Base-by-base conservation (phyloP, 2,113 vertebrate genomes). In the Percopsis transmontana region DNA sequence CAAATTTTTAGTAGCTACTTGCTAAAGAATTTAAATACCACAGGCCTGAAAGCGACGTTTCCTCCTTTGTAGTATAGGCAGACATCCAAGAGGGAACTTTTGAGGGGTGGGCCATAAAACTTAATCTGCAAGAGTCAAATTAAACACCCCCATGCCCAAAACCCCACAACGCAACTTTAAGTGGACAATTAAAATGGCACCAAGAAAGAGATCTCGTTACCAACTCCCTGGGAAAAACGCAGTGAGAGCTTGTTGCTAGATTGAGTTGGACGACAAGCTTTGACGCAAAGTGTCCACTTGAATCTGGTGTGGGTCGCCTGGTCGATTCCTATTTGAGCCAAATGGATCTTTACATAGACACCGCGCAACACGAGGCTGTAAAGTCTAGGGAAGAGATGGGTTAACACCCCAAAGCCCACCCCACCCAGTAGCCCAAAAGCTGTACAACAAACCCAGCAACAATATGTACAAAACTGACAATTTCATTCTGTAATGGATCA, bases 71-170 rank as follows among this genome's bases (percentile, higher is more conserved):
- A n/a, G n/a, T n/a, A n/a, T n/a, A 62, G 84, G 56, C 16, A 68
- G 58, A 52, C 86, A 73, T 83, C 85, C 77, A 64, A 42, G 84
- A 57, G 40, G 83, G 66, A 69, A 83, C 67, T 50, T 58, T 86
- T 82, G 67, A 82, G 73, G 74, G 68, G 64, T 52, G 66, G 74
- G 77, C 76, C 78, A 65, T 71, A 69, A 38, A 80, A 87, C 77
- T 86, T 87, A 78, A 92, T 92, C 90, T 93, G 92, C 59, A 93
- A 93, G 51, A 93, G 89, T 92, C 74, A 92, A 92, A 85, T 84
- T 81, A 91, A 79, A 89, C 56, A 88, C 56, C 72, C 87, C 87
- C 83, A 58, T 73, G 77, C 88, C 77, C 72, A 67, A 64, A 47
- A 75, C n/a, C 83, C 82, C 58, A 84, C 72, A 88, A 79, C 62